These are phyloP conservation scores for Hydra vulgaris DNA, from an alignment of 30 jellyfish, hydroid and myxozoan species.

Conservation along the genomic window DNA sequence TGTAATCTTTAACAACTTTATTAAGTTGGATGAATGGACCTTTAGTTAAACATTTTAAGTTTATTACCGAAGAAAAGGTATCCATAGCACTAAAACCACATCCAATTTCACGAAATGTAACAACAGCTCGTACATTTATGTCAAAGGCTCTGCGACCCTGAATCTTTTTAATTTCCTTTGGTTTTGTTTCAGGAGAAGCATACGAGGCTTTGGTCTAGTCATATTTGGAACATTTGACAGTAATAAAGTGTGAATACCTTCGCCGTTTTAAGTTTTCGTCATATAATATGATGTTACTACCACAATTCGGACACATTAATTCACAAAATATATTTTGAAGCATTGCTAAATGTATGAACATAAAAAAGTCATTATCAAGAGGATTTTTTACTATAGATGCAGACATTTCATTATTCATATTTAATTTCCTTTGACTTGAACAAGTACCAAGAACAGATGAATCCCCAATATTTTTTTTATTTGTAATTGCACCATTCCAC, in stretches of 20 bases:
- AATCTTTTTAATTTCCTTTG: background rate
- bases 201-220: background rate
- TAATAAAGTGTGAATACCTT: background rate
- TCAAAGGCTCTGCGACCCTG: slow-evolving; percentile 12
- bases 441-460: background rate
- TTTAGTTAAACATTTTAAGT: slow-evolving; percentile 2
- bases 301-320: background rate
- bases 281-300: background rate
- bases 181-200: background rate
- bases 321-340: background rate
- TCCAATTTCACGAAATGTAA: slow-evolving; percentile 6
- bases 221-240: background rate
- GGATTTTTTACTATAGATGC: background rate
- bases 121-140: background rate
- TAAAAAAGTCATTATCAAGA: background rate
- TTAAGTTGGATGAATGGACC: background rate
- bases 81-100: slow-evolving; percentile 12
- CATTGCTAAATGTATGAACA: background rate
- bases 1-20: background rate
- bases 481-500: background rate
- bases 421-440: background rate
- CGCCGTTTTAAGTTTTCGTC: background rate
- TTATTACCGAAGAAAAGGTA: background rate
- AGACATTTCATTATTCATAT: background rate
- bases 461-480: background rate